These are phyloP conservation scores for Lepisosteus osseus DNA, from an alignment of 2,113 vertebrate genomes.

Conservation along the genomic window DNA sequence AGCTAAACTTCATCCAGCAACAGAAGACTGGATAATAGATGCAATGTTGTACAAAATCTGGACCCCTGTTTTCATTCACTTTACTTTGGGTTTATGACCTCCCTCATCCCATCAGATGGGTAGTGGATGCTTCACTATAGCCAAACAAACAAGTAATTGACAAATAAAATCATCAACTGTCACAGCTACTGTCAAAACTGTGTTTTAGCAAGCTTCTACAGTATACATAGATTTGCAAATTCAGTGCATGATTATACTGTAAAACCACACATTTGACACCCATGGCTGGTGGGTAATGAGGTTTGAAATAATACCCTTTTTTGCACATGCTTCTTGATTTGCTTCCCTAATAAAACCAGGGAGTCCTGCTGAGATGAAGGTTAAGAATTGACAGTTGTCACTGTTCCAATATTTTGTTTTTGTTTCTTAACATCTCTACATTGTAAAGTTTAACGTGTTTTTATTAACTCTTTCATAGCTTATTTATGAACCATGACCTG, in stretches of 20 bases:
- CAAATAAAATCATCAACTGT: constrained; percentile 3
- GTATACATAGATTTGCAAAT: constrained; percentile 1
- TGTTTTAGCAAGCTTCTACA: background rate
- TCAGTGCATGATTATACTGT: background rate
- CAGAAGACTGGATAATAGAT: background rate
- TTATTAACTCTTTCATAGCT: no score
- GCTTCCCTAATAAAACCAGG: constrained; percentile 1
- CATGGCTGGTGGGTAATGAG: constrained; percentile 16
- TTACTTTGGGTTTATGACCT: background rate
- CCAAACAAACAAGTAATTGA: background rate
- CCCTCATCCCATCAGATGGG: background rate
- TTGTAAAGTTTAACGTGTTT: no score
- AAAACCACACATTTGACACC: constrained; percentile 15
- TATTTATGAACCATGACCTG: no score
- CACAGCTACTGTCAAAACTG: background rate
- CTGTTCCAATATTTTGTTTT: background rate
- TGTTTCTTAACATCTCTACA: no score
- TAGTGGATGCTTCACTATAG: no score
- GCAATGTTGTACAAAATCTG: background rate
- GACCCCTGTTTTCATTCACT: background rate
- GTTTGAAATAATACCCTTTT: constrained; percentile 5
- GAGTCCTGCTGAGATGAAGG: constrained; percentile 10
- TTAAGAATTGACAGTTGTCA: constrained; percentile 1
- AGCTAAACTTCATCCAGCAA: background rate
- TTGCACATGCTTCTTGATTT: background rate